Base-by-base conservation (phyloP, 2,113 vertebrate species). In the Cololabis saira region DNA sequence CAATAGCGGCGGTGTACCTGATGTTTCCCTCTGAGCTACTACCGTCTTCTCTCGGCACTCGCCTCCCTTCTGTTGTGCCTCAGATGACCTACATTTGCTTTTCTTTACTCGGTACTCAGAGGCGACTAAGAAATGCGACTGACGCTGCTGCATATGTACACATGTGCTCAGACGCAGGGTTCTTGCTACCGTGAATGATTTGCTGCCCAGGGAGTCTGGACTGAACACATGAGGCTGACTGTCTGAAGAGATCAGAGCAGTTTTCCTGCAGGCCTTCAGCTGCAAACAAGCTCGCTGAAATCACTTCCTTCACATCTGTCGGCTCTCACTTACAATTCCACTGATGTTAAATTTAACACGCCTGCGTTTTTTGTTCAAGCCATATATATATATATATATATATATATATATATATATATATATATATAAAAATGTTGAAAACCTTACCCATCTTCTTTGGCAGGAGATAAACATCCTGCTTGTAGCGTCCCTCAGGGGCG, bases 361-460 rank as follows among this genome's bases (percentile, higher is more conserved):
- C 9, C 10, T n/a, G 27, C 21, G n/a, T 14, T n/a, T n/a, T n/a
- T n/a, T n/a, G n/a, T n/a, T n/a, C n/a, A n/a, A n/a, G n/a, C n/a
- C n/a, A n/a, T n/a, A n/a, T n/a, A n/a, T n/a, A n/a, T n/a, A n/a
- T n/a, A n/a, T n/a, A n/a, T n/a, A n/a, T n/a, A n/a, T n/a, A n/a
- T n/a, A n/a, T n/a, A n/a, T n/a, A n/a, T n/a, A n/a, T n/a, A n/a
- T n/a, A n/a, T n/a, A n/a, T n/a, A n/a, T n/a, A n/a, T n/a, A n/a
- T 3, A 3, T 2, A 53, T 19, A 8, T 2, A 15, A 9, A 51
- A 66, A 5, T 0, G 11, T 52, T 13, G 2, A 9, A 12, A 51
- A 40, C 64, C 93, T 92, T 91, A 98, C 96, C 96, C 96, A 98
- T 98, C 87, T 98, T 98, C 85, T 98, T 98, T n/a, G 96, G 96